Percentiles rank a stretch among this genome's conserved stretches.
These are phyloP conservation scores for Rhombomys opimus DNA, from an alignment of 2,113 vertebrate species.

Conservation along the genomic window DNA sequence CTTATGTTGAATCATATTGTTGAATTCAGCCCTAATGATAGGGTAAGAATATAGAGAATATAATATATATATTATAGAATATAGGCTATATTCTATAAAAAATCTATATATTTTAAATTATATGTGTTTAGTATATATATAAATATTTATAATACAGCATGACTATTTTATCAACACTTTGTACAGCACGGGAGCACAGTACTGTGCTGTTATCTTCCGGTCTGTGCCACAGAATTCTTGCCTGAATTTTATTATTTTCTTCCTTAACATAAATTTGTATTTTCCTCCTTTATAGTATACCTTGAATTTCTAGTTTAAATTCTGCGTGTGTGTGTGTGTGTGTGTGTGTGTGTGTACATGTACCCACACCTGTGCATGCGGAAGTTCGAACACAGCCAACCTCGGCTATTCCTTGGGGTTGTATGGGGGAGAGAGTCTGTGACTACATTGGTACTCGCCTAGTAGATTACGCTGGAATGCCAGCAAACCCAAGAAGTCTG, in stretches of 20 bases:
- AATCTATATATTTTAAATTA: too few relatives aligned
- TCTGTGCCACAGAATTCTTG: not conserved
- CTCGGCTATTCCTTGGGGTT: not conserved
- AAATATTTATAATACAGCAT: not conserved
- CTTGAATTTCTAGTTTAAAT: constrained; percentile 34
- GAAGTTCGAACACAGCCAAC: not conserved
- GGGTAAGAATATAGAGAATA: too few relatives aligned
- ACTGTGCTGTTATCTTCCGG: not conserved
- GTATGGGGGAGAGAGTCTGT: not conserved
- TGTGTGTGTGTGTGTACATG: not conserved
- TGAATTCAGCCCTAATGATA: too few relatives aligned
- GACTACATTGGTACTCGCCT: not conserved
- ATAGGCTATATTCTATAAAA: too few relatives aligned
- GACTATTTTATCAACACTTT: constrained; percentile 25
- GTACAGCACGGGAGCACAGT: not conserved
- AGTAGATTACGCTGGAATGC: not conserved
- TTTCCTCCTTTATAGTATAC: not conserved
- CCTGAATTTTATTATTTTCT: constrained; percentile 26
- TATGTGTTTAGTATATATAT: too few relatives aligned
- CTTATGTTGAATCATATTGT: too few relatives aligned
- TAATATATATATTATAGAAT: too few relatives aligned
- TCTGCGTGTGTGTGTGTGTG: not conserved
- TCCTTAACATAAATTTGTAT: constrained; percentile 16
- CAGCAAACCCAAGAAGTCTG: not conserved
- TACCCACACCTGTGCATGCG: not conserved